Evolutionary conservation across 2,888 invertebrate genomes (phyloP), one percentile per base, ranked within the genome.

Genomic region (Eucriotettix oculatus): DNA sequence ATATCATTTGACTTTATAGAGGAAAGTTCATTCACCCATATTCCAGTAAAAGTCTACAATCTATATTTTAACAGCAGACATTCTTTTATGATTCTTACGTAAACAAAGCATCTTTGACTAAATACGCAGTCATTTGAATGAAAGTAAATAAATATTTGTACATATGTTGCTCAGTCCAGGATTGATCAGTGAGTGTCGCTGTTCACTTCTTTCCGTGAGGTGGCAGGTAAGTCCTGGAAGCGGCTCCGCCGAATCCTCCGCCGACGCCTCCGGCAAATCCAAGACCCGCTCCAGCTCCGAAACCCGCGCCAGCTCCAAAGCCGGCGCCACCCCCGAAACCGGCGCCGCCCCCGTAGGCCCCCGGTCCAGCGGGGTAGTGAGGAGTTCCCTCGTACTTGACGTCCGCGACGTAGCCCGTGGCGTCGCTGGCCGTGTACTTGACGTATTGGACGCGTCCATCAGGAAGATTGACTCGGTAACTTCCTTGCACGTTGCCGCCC

Each of bases 391-490:
- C 85, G 70, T 87, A 85, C 64, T 80, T 77, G 10, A 91, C 90
- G 76, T 90, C 89, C 66, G 92, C 92, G 69, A 90, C 88, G 75
- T 87, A 93, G 44, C 92, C 92, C 67, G 86, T 87, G 71, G 89
- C 88, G 90, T 89, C 88, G 90, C 91, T 90, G 0, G 87, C 88
- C 0, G 86, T 87, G 71, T 92, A 92, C 67, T 85, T 85, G 9
- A 91, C 91, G 64, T 90, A 81, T 75, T 92, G 91, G 29, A 85
- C 83, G 63, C 91, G 80, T 9, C 91, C 91, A 71, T 92, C 91
- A 9, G 91, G 91, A 65, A 92, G 74, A 53, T 86, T 85, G 0
- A 90, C 87, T 62, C 86, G 78, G 76, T 92, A 92, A 71, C 90
- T 89, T 40, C 91, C 92, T 56, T 83, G 80, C 0, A 89, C 89